A percentile compares a stretch with the other conserved stretches of the same genome.
phyloP scores from a whole-genome alignment of 2,888 invertebrate species.

The Ormyrus rosae region DNA sequence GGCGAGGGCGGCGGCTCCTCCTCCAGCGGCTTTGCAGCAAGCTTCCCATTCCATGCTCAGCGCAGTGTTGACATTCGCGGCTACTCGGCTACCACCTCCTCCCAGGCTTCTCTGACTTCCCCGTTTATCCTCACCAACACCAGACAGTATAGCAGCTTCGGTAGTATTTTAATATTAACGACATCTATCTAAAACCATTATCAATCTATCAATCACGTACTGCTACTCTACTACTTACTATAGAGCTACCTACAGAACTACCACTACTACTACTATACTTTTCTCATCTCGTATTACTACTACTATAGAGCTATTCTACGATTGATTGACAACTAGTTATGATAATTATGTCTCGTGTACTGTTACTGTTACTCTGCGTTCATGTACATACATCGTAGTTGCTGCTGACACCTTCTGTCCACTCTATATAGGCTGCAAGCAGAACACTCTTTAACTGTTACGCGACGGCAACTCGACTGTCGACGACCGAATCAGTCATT shows the following conservation, averaged over 20 bases:
- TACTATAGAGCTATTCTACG: slow-evolving; percentile 77
- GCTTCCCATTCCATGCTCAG: slow-evolving; percentile 70
- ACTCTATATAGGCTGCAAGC: slow-evolving; percentile 15
- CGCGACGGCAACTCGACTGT: background rate
- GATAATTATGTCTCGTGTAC: slow-evolving; percentile 39
- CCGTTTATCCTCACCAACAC: slow-evolving; percentile 79
- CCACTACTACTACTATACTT: slow-evolving; percentile 4
- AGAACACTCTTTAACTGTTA: background rate
- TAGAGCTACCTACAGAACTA: background rate
- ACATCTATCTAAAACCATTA: background rate
- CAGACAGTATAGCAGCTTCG: slow-evolving; percentile 96
- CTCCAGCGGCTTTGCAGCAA: slow-evolving; percentile 74
- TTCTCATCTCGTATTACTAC: slow-evolving; percentile 57
- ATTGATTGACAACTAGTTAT: slow-evolving; percentile 26
- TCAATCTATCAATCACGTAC: background rate
- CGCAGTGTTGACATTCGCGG: slow-evolving; percentile 73
- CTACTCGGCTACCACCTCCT: slow-evolving; percentile 78
- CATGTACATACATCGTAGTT: slow-evolving; percentile 57
- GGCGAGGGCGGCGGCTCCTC: slow-evolving; percentile 78
- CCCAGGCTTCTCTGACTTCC: slow-evolving; percentile 72
- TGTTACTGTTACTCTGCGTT: slow-evolving; percentile 24
- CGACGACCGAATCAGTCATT: background rate
- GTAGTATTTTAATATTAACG: slow-evolving; percentile 86
- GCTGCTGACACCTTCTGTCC: slow-evolving; percentile 18
- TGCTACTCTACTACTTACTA: slow-evolving; percentile 16